Evolutionary conservation across 2,113 vertebrate genomes (phyloP), one percentile per base, ranked within the genome.

Genomic region (Tylochromis polylepis): DNA sequence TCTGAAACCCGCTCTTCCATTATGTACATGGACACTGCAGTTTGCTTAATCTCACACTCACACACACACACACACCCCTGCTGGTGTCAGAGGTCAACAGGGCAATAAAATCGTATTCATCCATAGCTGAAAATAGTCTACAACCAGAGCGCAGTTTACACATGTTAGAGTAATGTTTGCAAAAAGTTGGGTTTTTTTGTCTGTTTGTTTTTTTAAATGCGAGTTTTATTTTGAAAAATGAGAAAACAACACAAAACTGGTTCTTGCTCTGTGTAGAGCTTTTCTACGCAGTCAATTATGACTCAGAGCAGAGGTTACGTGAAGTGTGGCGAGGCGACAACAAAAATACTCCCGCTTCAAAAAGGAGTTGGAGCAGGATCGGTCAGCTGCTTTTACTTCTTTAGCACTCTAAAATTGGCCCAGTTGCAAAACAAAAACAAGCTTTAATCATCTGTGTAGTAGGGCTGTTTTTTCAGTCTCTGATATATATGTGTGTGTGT

Each of bases 81-180:
- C 70, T 51, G 43, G 10, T 31, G 70, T 51, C 43, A 75, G 5
- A 18, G 67, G 41, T 75, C 67, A 75, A 75, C 24, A 49, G 9
- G 49, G 22, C 15, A 75, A 0, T 29, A 49, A 29, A 75, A 77
- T 49, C 1, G 0, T 31, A 77, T 31, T 51, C 18, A 31, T 77
- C 72, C 46, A 53, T 46, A 51, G 72, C 72, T 14, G 72, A 49
- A 77, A 77, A 31, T 34, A 31, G 72, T 53, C 72, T 27, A 29
- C 72, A 53, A 27, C 27, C 18, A 2, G 0, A 51, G 46, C 1
- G 18, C 11, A 12, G 31, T 53, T 77, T 53, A 77, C 24, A 31
- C 43, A 16, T 31, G 43, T 12, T 51, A 51, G 24, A 51, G 43
- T 20, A 51, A 51, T 29, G 43, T 77, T 29, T 75, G 70, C 41